Conservation (phyloP, 2,888 invertebrate genomes). For the Coenonympha glycerion region DNA sequence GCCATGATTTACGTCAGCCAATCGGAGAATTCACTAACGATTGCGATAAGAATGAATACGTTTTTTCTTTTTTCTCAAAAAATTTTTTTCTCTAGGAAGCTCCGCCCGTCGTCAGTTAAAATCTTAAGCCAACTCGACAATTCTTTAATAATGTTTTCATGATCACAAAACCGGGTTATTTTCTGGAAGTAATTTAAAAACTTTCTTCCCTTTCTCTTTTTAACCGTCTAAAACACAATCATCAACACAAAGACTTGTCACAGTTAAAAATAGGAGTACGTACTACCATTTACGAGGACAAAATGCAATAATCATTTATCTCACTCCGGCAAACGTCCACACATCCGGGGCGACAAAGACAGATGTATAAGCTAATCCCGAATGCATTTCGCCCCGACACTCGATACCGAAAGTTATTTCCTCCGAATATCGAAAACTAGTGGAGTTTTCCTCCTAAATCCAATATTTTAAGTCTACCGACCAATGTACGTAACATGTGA, state of each 20-base stretch:
- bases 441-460: constrained; percentile 7
- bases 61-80: no score
- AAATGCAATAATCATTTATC: constrained; percentile 19
- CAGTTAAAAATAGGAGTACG: neutral
- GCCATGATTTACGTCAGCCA: no score
- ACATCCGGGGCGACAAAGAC: constrained; percentile 22
- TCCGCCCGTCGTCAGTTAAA: no score
- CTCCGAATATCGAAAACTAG: constrained; percentile 36
- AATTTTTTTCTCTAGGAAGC: no score
- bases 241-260: neutral
- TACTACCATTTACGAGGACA: constrained; percentile 5
- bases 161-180: no score
- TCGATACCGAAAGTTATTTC: constrained; percentile 37
- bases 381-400: constrained; percentile 30
- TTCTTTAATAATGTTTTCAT: no score
- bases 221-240: no score
- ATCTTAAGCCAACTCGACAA: no score
- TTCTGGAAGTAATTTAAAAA: no score
- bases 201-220: no score
- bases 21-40: no score
- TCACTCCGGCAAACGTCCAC: constrained; percentile 21
- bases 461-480: constrained; percentile 30
- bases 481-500: constrained; percentile 6
- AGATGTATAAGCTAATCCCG: constrained; percentile 26
- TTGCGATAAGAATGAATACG: no score